Percentiles rank a stretch among this genome's conserved stretches.
These are phyloP conservation scores for Wasmannia auropunctata DNA, from an alignment of 1,140 invertebrate genomes.

Conservation along the genomic window DNA sequence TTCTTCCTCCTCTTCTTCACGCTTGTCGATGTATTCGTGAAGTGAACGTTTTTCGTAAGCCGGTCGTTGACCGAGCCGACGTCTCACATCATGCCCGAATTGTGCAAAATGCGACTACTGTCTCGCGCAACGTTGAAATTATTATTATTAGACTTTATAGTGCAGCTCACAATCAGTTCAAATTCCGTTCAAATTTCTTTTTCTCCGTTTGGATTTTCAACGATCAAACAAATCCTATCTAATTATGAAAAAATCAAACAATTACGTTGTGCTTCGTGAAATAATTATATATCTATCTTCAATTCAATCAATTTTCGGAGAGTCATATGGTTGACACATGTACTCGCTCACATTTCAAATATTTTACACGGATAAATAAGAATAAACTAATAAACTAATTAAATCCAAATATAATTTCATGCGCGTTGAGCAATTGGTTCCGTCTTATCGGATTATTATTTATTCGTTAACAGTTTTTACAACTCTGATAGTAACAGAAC, in stretches of 20 bases:
- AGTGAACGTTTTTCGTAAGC: not conserved
- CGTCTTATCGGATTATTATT: conserved; percentile 4
- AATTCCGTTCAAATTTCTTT: not conserved
- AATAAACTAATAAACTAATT: not conserved
- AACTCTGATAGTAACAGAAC: not conserved
- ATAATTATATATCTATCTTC: not conserved
- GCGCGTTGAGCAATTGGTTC: conserved; percentile 9
- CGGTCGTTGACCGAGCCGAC: not conserved
- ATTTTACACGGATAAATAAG: not conserved
- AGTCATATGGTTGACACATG: not conserved
- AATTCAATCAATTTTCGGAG: not conserved
- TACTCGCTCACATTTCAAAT: not conserved
- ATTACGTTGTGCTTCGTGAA: not conserved
- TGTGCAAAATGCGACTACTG: not conserved
- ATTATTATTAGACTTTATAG: not conserved
- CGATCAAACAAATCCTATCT: not conserved
- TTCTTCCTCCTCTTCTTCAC: not conserved
- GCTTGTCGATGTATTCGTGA: not conserved
- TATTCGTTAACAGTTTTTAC: not conserved
- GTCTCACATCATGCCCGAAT: not conserved
- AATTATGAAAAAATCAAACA: not conserved
- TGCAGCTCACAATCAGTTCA: not conserved
- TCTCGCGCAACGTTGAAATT: not conserved
- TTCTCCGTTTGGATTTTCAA: not conserved
- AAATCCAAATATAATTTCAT: conserved; percentile 25